Base-by-base conservation (phyloP, 2,888 invertebrate genomes). In the Megaustenia siamemsis region DNA sequence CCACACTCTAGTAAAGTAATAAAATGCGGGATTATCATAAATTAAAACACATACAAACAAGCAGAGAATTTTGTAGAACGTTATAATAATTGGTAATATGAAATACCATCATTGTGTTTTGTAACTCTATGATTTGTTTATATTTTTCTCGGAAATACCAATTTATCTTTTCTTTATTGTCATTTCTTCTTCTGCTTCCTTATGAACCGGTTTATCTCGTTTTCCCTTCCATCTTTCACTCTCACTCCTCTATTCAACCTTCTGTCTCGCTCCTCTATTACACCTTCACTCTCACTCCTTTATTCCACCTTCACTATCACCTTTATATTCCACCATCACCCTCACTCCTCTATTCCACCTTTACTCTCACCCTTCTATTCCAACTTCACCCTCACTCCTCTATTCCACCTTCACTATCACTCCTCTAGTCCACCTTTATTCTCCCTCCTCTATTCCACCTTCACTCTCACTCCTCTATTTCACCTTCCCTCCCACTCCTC, bases 311-410 rank as follows among this genome's bases (percentile, higher is more conserved):
- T n/a, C n/a, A n/a, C n/a, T n/a, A n/a, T n/a, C n/a, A n/a, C n/a
- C 49, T 77, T 53, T 77, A 68, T 77, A 12, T 83, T 69, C 77
- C 35, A 68, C 38, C 56, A 18, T 53, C 77, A 69, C 53, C 38
- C 68, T 77, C 53, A 53, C 77, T 83, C 71, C 28, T 40, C 69
- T 32, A 56, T 35, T 78, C 60, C 71, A 40, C n/a, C 60, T 78
- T 6, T 43, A 53, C 71, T 2, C 24, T 28, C 68, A 35, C 53
- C 28, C 66, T 32, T 68, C 53, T 71, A 2, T n/a, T 35, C 71
- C 18, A 78, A 15, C n/a, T n/a, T n/a, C n/a, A n/a, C n/a, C n/a
- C n/a, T n/a, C n/a, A n/a, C n/a, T n/a, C n/a, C n/a, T n/a, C n/a
- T n/a, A n/a, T n/a, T n/a, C n/a, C n/a, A n/a, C n/a, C n/a, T n/a